Base-by-base conservation (phyloP, 2,888 invertebrate genomes). In the Tinea semifulvella region DNA sequence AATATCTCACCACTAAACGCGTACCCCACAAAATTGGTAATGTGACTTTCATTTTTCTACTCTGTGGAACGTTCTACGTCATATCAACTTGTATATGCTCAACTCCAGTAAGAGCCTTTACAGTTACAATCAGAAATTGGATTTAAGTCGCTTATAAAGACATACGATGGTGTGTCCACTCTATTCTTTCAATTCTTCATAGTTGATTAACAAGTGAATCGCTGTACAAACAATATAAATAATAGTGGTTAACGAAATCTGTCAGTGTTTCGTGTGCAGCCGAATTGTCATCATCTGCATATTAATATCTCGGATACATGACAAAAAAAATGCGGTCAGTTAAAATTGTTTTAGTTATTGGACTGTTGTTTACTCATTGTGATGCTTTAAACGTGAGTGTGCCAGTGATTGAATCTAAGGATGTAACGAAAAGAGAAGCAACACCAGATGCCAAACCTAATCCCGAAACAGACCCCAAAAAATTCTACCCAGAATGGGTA, bases 211-310 rank as follows among this genome's bases (percentile, higher is more conserved):
- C 11, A 22, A 40, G 59, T 63, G 63, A 68, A 74, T 68, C 60
- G 70, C 66, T 74, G 72, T 64, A 54, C 58, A 73, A 76, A 77
- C 75, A 77, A 74, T 80, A 80, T 80, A 79, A 80, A 79, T 79
- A 75, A 75, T 73, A 69, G 72, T 71, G 58, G 60, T 60, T 56
- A 58, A 61, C 57, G 55, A 61, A 56, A 53, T 60, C 56, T 55
- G 61, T 59, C 74, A 79, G 79, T 79, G 59, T 53, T 55, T 55
- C 53, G 55, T 67, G 66, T 63, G 73, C 63, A 54, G 63, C 58
- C 63, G 66, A 22, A 22, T 39, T 53, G 56, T 56, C 47, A 55
- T 52, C 52, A 53, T 55, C 13, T 35, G 20, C 8, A 31, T 22
- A 22, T 5, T 31, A 5, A 31, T 10, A 31, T 31, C 6, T 31